Evolutionary conservation across 2,888 invertebrate species (phyloP), one percentile per base, ranked within the genome.

Genomic region (Chydorus sphaericus): DNA sequence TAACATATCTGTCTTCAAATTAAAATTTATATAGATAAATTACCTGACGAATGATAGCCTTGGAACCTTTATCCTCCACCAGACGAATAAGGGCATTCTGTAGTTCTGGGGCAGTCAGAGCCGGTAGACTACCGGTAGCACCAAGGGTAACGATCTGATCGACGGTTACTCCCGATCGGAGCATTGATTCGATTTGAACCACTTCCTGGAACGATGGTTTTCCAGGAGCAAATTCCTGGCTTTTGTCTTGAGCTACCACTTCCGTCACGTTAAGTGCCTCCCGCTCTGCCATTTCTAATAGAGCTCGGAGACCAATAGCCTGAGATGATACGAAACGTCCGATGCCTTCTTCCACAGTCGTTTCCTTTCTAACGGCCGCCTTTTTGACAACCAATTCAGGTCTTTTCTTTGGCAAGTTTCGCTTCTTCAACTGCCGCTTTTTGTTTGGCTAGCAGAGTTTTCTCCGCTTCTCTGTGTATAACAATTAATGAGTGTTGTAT

Each of bases 11-110:
- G 11, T 2, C 14, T 11, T 49, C 7, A 14, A 4, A 28, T 10
- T 28, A 49, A 18, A 10, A 39, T n/a, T 44, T 20, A 2, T 7
- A 50, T 10, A 48, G 18, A 48, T 14, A 14, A 4, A 14, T 18
- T 4, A 59, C 60, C 39, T 62, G 56, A 0, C 85, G 81, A 58
- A 89, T 86, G 26, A 89, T 70, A 1, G 85, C 78, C 1, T 85
- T 84, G 63, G 86, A 81, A 1, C 89, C 88, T 68, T 85, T 81
- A 29, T 88, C 76, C 69, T 89, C 89, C 1, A 89, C 87, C 52
- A 89, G 75, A 63, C 85, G 82, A 8, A 89, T 87, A 64, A 89
- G 71, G 10, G 89, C 88, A 30, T 85, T 84, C 69, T 89, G 89
- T 1, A 87, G 84, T 65, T 85, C 82, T 1, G 88, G 86, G 14